A percentile compares a stretch with the other conserved stretches of the same genome.
Evolutionary conservation across 37 sponge, comb jelly and placozoan genomes (phyloP).

Genomic region (Beroe ovata): DNA sequence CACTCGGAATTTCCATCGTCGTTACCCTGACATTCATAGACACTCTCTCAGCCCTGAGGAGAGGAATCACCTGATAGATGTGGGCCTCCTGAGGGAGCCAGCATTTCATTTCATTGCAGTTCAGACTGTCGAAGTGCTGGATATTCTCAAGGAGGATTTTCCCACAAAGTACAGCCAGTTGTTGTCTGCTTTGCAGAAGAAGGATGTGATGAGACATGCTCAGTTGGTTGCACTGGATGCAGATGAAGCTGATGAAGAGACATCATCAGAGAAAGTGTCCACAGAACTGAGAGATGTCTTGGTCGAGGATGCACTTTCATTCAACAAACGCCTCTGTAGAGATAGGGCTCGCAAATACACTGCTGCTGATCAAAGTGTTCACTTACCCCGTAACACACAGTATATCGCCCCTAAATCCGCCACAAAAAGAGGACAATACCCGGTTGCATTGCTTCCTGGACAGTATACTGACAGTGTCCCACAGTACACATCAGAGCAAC

Average conservation of each 20-base stretch:
- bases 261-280: neutral
- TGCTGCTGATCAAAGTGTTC: neutral
- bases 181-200: neutral
- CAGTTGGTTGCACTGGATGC: neutral
- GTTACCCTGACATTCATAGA: constrained; percentile 60
- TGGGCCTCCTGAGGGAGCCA: constrained; percentile 19
- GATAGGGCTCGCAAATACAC: neutral
- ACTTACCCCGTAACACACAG: constrained; percentile 63
- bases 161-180: constrained; percentile 21
- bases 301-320: constrained; percentile 5
- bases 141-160: constrained; percentile 35
- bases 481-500: constrained; percentile 36
- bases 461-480: constrained; percentile 77
- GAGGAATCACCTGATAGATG: constrained; percentile 20
- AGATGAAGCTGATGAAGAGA: constrained; percentile 34
- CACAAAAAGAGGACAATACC: constrained; percentile 71
- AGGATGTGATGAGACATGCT: neutral
- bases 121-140: constrained; percentile 12
- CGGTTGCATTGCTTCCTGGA: constrained; percentile 81
- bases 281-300: constrained; percentile 2
- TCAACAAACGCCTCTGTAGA: constrained; percentile 21
- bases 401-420: constrained; percentile 6
- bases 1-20: constrained; percentile 45
- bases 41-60: constrained; percentile 10
- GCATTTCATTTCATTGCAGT: constrained; percentile 23